Base-by-base conservation (phyloP, 2,113 vertebrate genomes). In the Grammomys dolichurus region DNA sequence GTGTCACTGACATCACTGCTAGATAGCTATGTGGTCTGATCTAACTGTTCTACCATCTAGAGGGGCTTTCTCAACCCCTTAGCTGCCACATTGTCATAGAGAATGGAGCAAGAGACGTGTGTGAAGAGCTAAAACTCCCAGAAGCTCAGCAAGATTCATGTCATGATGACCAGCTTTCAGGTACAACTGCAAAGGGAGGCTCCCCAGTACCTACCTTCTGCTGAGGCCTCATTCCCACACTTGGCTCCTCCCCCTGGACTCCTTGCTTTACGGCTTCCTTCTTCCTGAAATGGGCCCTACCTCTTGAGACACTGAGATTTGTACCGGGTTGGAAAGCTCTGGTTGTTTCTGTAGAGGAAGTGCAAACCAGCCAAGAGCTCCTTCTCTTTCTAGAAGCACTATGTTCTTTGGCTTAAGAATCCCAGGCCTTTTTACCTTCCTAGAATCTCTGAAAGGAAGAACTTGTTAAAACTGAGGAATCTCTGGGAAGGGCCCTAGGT, bases 1-100 rank as follows among this genome's bases (percentile, higher is more conserved):
- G 3, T 1, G 0, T 1, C 17, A 28, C 20, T 46, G 3, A 28
- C 7, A 0, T 28, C 43, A 1, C 51, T 0, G 4, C 20, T 54
- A 28, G 46, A 31, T n/a, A 54, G 80, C 70, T 24, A 1, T 19
- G 43, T 10, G 36, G 48, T 65, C 58, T 56, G 63, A 70, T 24
- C 26, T 17, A 22, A 70, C 43, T 73, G 26, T 1, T 7, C 60
- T 0, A 0, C 31, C n/a, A 7, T 58, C 31, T 13, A 40, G 40
- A 81, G 58, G 40, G 54, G n/a, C 73, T 51, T 86, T 84, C 43
- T 36, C 14, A 11, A 5, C 63, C 48, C 24, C 54, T 46, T 22
- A 14, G 28, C 70, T 85, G 87, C 58, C 75, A 22, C 81, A 75
- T 54, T 92, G 89, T 56, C 91, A 13, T 0, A 63, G 90, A 95